Evolutionary conservation across 2,113 vertebrate species (phyloP).

Genomic region (Mola mola): DNA sequence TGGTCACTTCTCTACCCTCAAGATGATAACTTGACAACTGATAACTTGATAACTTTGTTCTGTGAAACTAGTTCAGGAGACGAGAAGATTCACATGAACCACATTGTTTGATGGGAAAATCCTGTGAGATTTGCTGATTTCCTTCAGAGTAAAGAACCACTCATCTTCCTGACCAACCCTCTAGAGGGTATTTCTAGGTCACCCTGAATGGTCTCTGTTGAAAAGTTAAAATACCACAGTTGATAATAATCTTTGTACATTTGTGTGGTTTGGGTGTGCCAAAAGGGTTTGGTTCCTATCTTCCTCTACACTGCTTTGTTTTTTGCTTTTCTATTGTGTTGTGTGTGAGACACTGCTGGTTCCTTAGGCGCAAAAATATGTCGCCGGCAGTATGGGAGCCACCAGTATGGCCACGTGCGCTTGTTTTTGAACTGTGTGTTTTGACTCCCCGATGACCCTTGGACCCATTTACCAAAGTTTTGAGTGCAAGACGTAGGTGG

Average conservation of each 20-base stretch:
- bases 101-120: conserved; percentile 24
- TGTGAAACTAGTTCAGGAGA: conserved; percentile 30
- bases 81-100: conserved; percentile 34
- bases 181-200: conserved; percentile 43
- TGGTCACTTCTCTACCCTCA: conserved; percentile 32
- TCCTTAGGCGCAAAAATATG: no score
- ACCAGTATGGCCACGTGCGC: background rate
- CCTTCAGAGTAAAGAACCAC: conserved; percentile 12
- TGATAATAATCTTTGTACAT: conserved; percentile 54
- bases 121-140: conserved; percentile 24
- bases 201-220: conserved; percentile 21
- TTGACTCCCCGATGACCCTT: conserved; percentile 16
- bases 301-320: conserved; percentile 33
- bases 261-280: conserved; percentile 56
- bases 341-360: conserved; percentile 19
- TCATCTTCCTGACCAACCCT: conserved; percentile 16
- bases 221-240: conserved; percentile 27
- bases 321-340: conserved; percentile 42
- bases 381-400: background rate
- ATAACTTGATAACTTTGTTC: conserved; percentile 32
- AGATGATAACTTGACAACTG: conserved; percentile 24
- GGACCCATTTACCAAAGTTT: conserved; percentile 9
- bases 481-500: conserved; percentile 18
- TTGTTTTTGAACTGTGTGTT: background rate
- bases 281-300: conserved; percentile 43